A percentile compares a stretch with the other conserved stretches of the same genome.
phyloP scores from a whole-genome alignment of 2,797 vertebrate genomes.

The Florisuga fusca region DNA sequence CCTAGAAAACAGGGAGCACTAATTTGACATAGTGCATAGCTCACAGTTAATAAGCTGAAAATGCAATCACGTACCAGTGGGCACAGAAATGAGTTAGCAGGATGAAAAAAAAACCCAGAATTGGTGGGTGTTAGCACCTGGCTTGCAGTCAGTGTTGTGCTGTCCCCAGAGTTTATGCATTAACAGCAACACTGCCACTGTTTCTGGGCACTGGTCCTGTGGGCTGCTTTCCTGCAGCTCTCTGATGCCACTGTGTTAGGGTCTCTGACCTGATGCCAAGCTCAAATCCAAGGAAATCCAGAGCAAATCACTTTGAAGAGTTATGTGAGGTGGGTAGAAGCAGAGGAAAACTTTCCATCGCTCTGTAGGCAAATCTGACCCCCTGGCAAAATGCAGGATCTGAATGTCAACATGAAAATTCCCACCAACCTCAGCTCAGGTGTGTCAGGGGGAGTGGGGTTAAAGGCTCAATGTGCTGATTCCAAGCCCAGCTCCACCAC shows the following conservation, averaged over 20 bases:
- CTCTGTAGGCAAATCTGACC: neutral
- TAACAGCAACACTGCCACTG: neutral
- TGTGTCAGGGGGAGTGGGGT: accelerated
- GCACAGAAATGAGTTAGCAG: neutral
- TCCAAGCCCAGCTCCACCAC: neutral
- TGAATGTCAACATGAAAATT: neutral
- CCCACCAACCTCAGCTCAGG: neutral
- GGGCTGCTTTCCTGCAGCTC: neutral
- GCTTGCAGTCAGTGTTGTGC: neutral
- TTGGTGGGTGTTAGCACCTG: neutral
- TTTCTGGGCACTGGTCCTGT: neutral
- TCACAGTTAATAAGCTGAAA: neutral
- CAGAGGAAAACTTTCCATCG: neutral
- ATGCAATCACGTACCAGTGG: neutral
- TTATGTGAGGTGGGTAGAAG: neutral
- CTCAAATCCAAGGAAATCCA: neutral
- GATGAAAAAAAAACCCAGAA: neutral
- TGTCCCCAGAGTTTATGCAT: neutral
- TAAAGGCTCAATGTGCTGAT: neutral
- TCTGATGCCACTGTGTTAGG: neutral
- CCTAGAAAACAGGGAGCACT: neutral
- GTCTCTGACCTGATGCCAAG: neutral
- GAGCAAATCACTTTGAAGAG: neutral
- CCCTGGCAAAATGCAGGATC: neutral
- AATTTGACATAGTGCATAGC: too few species aligned